Base-by-base conservation (phyloP, 2,888 invertebrate genomes). In the Auanema sp. region DNA sequence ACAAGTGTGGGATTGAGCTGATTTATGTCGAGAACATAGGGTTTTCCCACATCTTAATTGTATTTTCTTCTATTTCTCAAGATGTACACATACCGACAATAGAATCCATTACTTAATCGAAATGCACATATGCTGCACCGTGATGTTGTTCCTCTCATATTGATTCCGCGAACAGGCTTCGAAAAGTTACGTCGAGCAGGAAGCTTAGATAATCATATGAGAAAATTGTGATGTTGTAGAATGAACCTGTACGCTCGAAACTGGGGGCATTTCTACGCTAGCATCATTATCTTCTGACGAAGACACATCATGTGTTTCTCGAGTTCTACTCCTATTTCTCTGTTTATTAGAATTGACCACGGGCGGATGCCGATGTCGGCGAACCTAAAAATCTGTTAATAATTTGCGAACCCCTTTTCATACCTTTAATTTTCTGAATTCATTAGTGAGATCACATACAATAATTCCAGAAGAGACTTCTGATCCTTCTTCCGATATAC, bases 391-490 rank as follows among this genome's bases (percentile, higher is more conserved):
- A 8, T 8, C 3, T 5, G 8, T 8, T 47, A 21, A n/a, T 41
- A 42, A 60, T 4, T 24, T 40, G 18, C 24, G 25, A 8, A 40
- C 6, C 25, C 33, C 55, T 16, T 12, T 54, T n/a, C n/a, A n/a
- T 21, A 65, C 69, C 65, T 69, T 69, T n/a, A 67, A 43, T 40
- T 67, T 66, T 25, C 69, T 53, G 54, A 69, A 68, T 23, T 69
- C 69, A 24, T 69, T 67, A 44, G 49, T 56, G 49, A 72, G 65
- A 41, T 72, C 68, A 53, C 72, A 72, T 25, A 69, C 57, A 41
- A 72, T 59, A 57, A 72, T 59, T 25, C 72, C 72, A n/a, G 70
- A 71, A n/a, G 66, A 66, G 23, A 72, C 54, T 53, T 72, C 72
- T 1, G 72, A 65, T 5, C 33, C 40, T 18, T 43, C 44, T 41